These are phyloP conservation scores for Zosterops lateralis DNA, from an alignment of 2,113 vertebrate species.

Conservation along the genomic window DNA sequence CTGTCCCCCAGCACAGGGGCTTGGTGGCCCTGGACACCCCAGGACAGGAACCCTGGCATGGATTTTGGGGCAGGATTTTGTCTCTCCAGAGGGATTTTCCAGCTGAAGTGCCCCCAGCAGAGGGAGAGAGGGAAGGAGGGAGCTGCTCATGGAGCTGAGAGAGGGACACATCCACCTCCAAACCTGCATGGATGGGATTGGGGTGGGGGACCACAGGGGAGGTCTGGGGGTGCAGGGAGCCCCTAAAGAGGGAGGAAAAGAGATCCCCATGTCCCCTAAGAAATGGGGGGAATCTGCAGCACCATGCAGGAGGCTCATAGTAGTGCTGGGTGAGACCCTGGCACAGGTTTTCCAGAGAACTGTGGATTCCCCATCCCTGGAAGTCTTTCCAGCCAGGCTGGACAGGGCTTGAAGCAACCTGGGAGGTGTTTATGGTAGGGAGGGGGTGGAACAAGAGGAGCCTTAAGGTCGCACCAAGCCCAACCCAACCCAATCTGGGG, in stretches of 20 bases:
- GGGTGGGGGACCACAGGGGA: not conserved
- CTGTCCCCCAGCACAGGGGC: not conserved
- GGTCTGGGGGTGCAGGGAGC: not conserved
- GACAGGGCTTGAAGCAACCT: not conserved
- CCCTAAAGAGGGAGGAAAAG: not conserved
- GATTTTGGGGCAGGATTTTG: not conserved
- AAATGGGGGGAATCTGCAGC: not conserved
- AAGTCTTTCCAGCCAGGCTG: not conserved
- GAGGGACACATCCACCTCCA: not conserved
- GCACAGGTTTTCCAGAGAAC: not conserved
- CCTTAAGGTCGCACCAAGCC: not conserved
- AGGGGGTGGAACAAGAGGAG: too few relatives aligned
- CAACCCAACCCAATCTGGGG: accelerated
- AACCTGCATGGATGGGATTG: not conserved
- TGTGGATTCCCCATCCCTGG: not conserved
- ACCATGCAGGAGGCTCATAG: not conserved
- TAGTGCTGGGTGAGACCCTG: not conserved
- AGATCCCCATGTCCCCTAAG: accelerated
- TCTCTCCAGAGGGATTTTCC: not conserved
- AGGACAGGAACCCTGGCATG: not conserved
- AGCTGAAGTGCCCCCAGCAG: too few relatives aligned
- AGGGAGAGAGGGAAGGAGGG: not conserved
- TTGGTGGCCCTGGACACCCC: not conserved
- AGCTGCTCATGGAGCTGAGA: not conserved
- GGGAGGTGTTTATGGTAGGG: accelerated